These are phyloP conservation scores for Campopleginae sp. DNA, from an alignment of 2,888 invertebrate genomes.

Conservation along the genomic window DNA sequence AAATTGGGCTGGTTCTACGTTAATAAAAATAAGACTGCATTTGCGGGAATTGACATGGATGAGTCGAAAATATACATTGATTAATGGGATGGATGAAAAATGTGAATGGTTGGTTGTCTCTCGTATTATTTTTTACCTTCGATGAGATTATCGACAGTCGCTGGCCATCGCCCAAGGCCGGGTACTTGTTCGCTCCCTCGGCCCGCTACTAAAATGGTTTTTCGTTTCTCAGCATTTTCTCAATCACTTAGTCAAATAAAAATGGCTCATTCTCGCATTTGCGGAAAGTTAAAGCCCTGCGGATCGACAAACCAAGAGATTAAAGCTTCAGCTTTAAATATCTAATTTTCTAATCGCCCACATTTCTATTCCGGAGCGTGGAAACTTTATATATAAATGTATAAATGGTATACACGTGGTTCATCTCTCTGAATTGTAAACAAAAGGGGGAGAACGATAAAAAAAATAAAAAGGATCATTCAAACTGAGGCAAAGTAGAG, in stretches of 20 bases:
- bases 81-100: constrained; percentile 38
- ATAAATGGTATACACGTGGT: constrained; percentile 25
- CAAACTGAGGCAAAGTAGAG: constrained; percentile 49
- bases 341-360: constrained; percentile 42
- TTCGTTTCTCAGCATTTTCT: constrained; percentile 65
- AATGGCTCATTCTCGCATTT: constrained; percentile 14
- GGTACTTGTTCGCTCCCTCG: constrained; percentile 83
- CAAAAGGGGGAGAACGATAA: constrained; percentile 29
- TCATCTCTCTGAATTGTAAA: constrained; percentile 9
- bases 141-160: constrained; percentile 85
- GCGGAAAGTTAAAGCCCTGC: neutral
- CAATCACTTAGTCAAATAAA: constrained; percentile 59
- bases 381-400: neutral
- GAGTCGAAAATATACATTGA: constrained; percentile 31
- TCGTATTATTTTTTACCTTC: constrained; percentile 83
- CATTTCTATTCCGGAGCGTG: constrained; percentile 37
- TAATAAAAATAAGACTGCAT: constrained; percentile 25
- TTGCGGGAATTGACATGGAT: constrained; percentile 20
- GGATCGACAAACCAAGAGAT: neutral
- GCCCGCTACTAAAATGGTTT: constrained; percentile 82
- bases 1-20: neutral
- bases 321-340: constrained; percentile 7
- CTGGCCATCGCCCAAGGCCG: constrained; percentile 83
- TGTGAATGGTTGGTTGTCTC: constrained; percentile 57
- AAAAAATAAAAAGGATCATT: constrained; percentile 44